These are phyloP conservation scores for Drosophila percnosoma DNA, from an alignment of 2,888 invertebrate species.

Conservation along the genomic window DNA sequence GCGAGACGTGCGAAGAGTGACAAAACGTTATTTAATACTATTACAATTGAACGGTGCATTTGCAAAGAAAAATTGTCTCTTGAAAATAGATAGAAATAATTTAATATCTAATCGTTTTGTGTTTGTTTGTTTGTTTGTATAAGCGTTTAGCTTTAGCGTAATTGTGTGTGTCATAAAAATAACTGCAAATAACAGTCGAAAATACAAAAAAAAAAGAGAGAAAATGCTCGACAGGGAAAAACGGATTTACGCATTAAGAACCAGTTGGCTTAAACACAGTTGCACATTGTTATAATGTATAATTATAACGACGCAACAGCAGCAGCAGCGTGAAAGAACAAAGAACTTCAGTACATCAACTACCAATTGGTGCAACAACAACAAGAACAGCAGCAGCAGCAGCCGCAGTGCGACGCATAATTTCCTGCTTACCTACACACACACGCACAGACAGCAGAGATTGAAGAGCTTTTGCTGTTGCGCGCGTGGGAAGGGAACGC, in stretches of 20 bases:
- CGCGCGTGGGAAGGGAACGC: conserved; percentile 61
- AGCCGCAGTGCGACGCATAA: conserved; percentile 72
- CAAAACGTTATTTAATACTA: conserved; percentile 27
- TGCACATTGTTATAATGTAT: conserved; percentile 63
- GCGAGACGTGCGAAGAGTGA: conserved; percentile 47
- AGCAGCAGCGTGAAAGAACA: conserved; percentile 57
- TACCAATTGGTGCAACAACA: conserved; percentile 51
- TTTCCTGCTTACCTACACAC: conserved; percentile 71
- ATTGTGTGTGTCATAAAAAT: conserved; percentile 36
- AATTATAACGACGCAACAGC: conserved; percentile 56
- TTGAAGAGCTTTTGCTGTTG: conserved; percentile 51
- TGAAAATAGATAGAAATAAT: conserved; percentile 16
- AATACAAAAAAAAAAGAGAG: conserved; percentile 30
- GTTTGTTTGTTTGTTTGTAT: conserved; percentile 27
- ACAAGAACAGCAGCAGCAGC: conserved; percentile 33
- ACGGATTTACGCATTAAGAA: conserved; percentile 75
- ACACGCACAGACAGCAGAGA: conserved; percentile 9
- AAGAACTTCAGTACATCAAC: conserved; percentile 52
- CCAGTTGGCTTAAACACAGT: conserved; percentile 37
- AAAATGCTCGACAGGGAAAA: conserved; percentile 67
- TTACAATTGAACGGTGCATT: conserved; percentile 25
- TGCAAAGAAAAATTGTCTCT: conserved; percentile 13
- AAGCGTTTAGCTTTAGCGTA: conserved; percentile 27
- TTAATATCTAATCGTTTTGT: conserved; percentile 18
- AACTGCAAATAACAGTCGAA: conserved; percentile 46